Evolutionary conservation across 1,140 invertebrate species (phyloP), one percentile per base, ranked within the genome.

Genomic region (Octopus sinensis): DNA sequence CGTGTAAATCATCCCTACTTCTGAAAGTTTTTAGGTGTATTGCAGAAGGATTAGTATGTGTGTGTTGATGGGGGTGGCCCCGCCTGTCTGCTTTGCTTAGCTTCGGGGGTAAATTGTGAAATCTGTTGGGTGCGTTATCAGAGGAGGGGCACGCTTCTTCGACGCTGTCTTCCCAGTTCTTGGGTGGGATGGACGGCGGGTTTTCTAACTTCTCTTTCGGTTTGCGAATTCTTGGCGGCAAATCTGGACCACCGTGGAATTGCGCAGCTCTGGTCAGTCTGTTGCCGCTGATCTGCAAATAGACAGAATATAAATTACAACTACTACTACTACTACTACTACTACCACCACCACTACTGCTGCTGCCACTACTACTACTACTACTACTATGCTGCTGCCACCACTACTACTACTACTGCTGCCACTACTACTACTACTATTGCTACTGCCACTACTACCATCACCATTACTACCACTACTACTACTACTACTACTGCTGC

Each of bases 101-200:
- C 3, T 43, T 43, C 30, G 30, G 30, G 3, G 30, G 30, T 43
- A 43, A 43, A 43, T 43, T 43, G 3, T 43, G 30, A 3, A 43
- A 43, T 43, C 30, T 43, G 30, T 43, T 43, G 30, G 30, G 3
- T 43, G 30, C 30, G 3, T 43, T 43, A 3, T 43, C 30, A 79
- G 9, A 5, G 62, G 76, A 12, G 62, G 75, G 56, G 52, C 82
- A 52, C 56, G 17, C 30, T 56, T 6, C 85, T 76, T 43, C 76
- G 71, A 52, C 62, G 82, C 79, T 82, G 77, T 5, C 77, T 52
- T 5, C 76, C 76, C 30, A 51, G 78, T 56, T 79, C 73, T 80
- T 79, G 81, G 9, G 84, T 17, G 5, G 30, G 17, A 53, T 82
- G 54, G 23, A 53, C 30, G 30, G 79, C 52, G 53, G 68, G 68